Percentiles rank a stretch among this genome's conserved stretches.
These are phyloP conservation scores for Clupea harengus DNA, from an alignment of 2,113 vertebrate genomes.

Conservation along the genomic window DNA sequence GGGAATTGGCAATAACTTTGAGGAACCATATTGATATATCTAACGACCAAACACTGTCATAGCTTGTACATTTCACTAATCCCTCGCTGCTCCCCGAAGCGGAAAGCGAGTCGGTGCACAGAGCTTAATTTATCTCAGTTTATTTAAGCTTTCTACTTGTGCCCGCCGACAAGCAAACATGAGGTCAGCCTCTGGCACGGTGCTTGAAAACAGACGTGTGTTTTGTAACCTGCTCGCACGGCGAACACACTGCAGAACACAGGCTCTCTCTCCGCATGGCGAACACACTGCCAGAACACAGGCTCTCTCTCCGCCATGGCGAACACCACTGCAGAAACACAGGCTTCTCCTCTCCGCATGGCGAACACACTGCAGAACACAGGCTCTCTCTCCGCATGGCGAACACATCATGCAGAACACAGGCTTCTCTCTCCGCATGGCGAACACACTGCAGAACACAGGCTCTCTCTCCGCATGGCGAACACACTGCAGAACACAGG, in stretches of 20 bases:
- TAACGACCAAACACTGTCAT: not conserved
- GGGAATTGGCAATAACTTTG: not conserved
- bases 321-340: no score
- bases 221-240: not conserved
- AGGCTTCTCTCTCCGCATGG: not conserved
- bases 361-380: not conserved
- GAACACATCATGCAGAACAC: not conserved
- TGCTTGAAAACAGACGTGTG: not conserved
- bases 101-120: not conserved
- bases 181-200: not conserved
- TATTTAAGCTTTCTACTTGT: not conserved
- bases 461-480: not conserved
- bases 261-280: not conserved
- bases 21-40: not conserved
- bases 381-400: not conserved
- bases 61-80: not conserved
- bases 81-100: not conserved
- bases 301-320: no score
- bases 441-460: not conserved
- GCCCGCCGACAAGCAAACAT: not conserved
- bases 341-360: not conserved
- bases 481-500: not conserved
- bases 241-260: not conserved
- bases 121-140: not conserved
- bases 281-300: no score